Base-by-base conservation (phyloP, 1,140 invertebrate genomes). In the Ylistrum balloti region DNA sequence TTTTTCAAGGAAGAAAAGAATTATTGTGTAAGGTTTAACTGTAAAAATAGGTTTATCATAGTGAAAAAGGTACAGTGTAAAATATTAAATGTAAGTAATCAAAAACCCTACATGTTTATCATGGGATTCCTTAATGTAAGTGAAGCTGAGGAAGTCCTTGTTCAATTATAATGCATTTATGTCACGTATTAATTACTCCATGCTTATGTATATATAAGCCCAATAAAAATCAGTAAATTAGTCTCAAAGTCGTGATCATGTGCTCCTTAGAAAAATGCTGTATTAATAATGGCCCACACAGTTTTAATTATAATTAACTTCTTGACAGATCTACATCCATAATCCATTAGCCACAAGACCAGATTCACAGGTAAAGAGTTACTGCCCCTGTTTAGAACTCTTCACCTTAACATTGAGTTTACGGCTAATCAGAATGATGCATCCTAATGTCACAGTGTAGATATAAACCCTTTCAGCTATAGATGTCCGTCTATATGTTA, bases 311-410 rank as follows among this genome's bases (percentile, higher is more conserved):
- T 74, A n/a, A 74, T 74, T 74, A 74, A 74, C n/a, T 74, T 74
- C 56, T 74, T 74, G 56, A 74, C 56, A 74, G 56, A 74, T 74
- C 17, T 74, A 74, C 56, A 74, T 74, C 56, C 56, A 74, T 74
- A 74, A 74, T 28, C 56, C 56, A 28, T 74, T 74, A 74, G 56
- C 56, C 56, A 74, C 56, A 9, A 74, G 56, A 28, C 56, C 56
- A 74, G 56, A 74, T 74, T 28, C 56, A n/a, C 56, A 74, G 56
- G 56, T 74, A 74, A 74, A 74, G 56, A 74, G 56, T 74, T 74
- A 74, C 9, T n/a, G 56, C 56, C 56, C 56, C 56, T 74, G 56
- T 45, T 45, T 45, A 74, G 56, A n/a, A 28, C 56, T 74, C 22
- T 74, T 5, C 56, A 74, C 56, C n/a, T 28, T 74, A 74, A 74